A percentile compares a stretch with the other conserved stretches of the same genome.
Evolutionary conservation across 2,113 vertebrate species (phyloP).

Genomic region (Mastomys coucha): DNA sequence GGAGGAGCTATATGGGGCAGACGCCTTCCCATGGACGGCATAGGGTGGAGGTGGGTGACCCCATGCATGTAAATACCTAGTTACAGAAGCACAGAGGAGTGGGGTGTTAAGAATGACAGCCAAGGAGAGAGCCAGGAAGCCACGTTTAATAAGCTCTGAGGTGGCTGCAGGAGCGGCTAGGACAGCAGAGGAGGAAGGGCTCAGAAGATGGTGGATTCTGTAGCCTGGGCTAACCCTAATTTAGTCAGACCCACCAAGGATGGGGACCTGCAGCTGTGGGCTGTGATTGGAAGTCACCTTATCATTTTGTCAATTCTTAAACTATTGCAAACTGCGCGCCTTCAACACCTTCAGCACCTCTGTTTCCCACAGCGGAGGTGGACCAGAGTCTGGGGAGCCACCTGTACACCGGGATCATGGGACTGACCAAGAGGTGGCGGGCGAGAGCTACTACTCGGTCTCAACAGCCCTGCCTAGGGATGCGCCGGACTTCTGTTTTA

Average conservation of each 20-base stretch:
- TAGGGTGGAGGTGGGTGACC: neutral
- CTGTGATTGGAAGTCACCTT: no score
- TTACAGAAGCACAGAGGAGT: neutral
- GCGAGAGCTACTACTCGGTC: neutral
- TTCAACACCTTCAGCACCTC: neutral
- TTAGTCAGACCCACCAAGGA: neutral
- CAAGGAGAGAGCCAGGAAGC: neutral
- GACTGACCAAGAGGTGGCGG: neutral
- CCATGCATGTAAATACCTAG: no score
- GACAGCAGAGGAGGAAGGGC: neutral
- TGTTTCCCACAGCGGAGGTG: neutral
- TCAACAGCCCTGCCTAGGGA: neutral
- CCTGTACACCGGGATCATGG: neutral
- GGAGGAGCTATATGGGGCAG: neutral
- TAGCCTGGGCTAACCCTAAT: neutral
- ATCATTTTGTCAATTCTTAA: neutral
- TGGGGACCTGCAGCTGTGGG: accelerated
- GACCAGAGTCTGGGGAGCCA: neutral
- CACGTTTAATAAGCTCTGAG: no score
- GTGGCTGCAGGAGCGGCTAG: neutral
- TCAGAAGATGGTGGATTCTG: neutral
- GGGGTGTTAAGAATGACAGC: neutral
- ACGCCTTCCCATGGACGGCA: accelerated
- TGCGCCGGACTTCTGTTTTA: neutral
- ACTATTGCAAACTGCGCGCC: no score